Evolutionary conservation across 2,113 vertebrate genomes (phyloP).

Genomic region (Otolemur garnettii): DNA sequence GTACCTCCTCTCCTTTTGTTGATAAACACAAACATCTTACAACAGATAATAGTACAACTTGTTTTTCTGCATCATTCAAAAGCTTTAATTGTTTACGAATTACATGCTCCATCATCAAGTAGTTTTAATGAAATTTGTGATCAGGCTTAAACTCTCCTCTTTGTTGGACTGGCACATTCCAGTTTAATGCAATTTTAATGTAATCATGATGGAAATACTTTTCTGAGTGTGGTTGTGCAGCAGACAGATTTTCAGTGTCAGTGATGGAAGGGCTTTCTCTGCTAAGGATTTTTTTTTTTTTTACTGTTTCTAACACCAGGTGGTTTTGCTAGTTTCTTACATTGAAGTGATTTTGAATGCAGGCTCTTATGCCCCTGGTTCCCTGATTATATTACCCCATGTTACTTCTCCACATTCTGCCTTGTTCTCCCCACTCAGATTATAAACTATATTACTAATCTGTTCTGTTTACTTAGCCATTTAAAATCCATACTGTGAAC

Average conservation of each 20-base stretch:
- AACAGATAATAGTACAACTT: conserved; percentile 82
- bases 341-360: conserved; percentile 68
- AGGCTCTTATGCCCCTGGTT: conserved; percentile 47
- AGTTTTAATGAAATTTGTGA: conserved; percentile 82
- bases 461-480: neutral
- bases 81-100: conserved; percentile 78
- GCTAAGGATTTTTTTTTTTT: conserved; percentile 75
- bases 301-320: conserved; percentile 72
- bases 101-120: conserved; percentile 72
- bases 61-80: conserved; percentile 83
- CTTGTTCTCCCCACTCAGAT: conserved; percentile 31
- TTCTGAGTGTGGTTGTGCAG: conserved; percentile 80
- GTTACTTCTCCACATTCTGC: conserved; percentile 42
- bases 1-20: conserved; percentile 71
- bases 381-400: conserved; percentile 50
- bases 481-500: conserved; percentile 38
- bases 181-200: conserved; percentile 84
- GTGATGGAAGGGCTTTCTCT: conserved; percentile 66
- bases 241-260: conserved; percentile 76
- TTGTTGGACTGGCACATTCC: conserved; percentile 81
- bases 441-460: conserved; percentile 59
- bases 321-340: conserved; percentile 71
- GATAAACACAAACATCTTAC: conserved; percentile 83
- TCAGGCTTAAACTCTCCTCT: conserved; percentile 75
- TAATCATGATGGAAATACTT: conserved; percentile 80